Evolutionary conservation across 2,113 vertebrate genomes (phyloP).

Genomic region (Equus quagga): DNA sequence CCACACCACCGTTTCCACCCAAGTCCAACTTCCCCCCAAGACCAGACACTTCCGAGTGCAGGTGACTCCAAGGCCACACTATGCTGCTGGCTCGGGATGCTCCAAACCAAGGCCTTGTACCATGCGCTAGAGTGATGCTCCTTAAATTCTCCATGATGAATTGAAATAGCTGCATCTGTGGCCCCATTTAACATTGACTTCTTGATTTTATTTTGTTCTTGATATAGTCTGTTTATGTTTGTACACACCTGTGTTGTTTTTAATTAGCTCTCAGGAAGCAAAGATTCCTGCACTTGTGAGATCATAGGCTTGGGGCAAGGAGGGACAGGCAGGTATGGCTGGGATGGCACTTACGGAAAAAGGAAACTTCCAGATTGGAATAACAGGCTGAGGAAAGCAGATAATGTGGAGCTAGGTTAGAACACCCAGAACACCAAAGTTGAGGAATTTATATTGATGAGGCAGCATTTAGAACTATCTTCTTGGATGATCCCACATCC

Average conservation of each 20-base stretch:
- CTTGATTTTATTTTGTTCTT: constrained; percentile 30
- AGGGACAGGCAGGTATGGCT: background rate
- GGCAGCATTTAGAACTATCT: background rate
- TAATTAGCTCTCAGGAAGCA: background rate
- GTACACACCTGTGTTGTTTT: background rate
- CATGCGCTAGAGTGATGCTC: background rate
- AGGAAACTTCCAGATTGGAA: background rate
- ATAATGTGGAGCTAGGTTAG: background rate
- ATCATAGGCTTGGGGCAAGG: background rate
- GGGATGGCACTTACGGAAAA: background rate
- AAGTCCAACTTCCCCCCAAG: background rate
- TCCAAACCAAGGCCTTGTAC: background rate
- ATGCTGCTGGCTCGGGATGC: background rate
- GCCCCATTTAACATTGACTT: background rate
- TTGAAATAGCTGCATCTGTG: background rate
- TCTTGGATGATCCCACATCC: background rate
- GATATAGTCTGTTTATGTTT: background rate
- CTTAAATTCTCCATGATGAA: background rate
- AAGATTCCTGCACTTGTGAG: background rate
- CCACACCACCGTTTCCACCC: background rate
- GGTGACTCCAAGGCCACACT: background rate
- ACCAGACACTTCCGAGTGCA: background rate
- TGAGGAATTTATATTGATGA: background rate
- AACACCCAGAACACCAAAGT: background rate
- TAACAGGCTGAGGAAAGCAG: background rate